phyloP scores from a whole-genome alignment of 2,113 vertebrate species.

The Mus spicilegus region DNA sequence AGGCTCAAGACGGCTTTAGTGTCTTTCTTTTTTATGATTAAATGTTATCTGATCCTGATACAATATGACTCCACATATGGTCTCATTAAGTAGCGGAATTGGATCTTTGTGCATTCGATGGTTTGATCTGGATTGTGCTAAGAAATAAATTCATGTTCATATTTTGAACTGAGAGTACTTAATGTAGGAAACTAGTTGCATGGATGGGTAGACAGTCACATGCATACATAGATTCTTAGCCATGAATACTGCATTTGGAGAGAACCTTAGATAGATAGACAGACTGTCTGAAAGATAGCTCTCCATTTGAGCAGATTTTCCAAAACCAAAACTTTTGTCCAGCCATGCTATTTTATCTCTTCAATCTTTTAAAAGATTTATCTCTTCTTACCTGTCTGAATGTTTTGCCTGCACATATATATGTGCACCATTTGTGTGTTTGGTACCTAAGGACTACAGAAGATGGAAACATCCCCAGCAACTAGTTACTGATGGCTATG shows the following conservation, averaged over 20 bases:
- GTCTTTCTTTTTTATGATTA: not conserved
- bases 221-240: not conserved
- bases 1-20: not conserved
- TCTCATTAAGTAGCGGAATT: not conserved
- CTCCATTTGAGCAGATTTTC: not conserved
- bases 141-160: not conserved
- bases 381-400: not conserved
- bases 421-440: too few species aligned
- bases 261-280: not conserved
- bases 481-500: not conserved
- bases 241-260: not conserved
- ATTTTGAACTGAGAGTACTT: conserved; percentile 25
- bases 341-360: not conserved
- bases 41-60: not conserved
- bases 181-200: not conserved
- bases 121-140: not conserved
- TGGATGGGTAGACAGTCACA: not conserved
- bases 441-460: not conserved
- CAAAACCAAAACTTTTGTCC: not conserved
- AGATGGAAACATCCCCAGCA: not conserved
- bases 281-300: not conserved
- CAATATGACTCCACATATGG: not conserved
- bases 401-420: not conserved
- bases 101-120: not conserved
- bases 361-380: not conserved